phyloP scores from a whole-genome alignment of 2,888 invertebrate genomes.

The Himalopsyche japonica region DNA sequence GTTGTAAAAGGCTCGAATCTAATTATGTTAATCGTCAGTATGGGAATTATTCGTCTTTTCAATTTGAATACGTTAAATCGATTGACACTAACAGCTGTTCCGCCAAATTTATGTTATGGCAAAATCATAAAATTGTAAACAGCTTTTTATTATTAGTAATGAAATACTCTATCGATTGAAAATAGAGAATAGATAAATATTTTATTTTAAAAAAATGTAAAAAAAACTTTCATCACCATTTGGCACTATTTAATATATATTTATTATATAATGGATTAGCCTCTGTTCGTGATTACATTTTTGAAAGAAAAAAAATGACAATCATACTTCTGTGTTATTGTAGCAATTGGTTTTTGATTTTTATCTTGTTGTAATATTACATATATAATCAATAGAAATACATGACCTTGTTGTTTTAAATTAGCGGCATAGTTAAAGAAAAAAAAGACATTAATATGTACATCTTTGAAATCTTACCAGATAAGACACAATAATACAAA shows the following conservation, averaged over 20 bases:
- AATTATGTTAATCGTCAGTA: background rate
- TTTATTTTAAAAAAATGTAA: no score
- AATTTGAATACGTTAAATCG: background rate
- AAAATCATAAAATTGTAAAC: no score
- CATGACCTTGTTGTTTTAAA: background rate
- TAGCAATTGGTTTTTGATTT: background rate
- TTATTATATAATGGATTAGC: no score
- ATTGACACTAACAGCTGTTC: background rate
- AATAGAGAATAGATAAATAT: no score
- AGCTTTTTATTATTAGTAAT: no score
- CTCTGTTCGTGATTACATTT: no score
- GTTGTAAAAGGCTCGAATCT: background rate
- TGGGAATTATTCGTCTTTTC: background rate
- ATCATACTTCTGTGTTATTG: background rate
- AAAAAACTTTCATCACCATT: no score
- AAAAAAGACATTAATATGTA: background rate
- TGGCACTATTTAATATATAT: no score
- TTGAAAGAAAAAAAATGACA: background rate
- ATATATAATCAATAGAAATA: background rate
- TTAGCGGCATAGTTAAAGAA: background rate
- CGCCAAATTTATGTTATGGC: background rate
- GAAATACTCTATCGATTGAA: no score
- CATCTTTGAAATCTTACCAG: background rate
- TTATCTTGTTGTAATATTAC: background rate
- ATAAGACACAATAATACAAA: background rate